Evolutionary conservation across 2,113 vertebrate species (phyloP), one percentile per base, ranked within the genome.

Genomic region (Lampris incognitus): DNA sequence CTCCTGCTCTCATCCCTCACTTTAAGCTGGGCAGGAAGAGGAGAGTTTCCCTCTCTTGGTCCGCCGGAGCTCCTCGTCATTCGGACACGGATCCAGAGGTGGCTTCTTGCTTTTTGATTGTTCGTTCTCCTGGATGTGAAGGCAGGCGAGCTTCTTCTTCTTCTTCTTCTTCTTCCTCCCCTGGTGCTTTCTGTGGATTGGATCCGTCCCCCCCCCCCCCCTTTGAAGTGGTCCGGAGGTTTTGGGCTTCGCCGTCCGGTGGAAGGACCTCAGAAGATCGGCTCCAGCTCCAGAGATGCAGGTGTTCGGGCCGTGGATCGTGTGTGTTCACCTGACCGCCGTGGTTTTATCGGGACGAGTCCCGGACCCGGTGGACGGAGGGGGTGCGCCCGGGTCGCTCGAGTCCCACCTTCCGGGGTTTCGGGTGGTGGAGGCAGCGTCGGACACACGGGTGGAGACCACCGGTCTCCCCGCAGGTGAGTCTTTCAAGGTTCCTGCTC

Each of bases 291-390:
- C 58, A 68, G 10, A 6, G 24, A 81, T 90, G 80, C 55, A 69
- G n/a, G 54, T 50, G 44, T 55, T 9, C 4, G 59, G 36, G 58
- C 79, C 5, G 10, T 89, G 77, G 72, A 9, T 86, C 13, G 0
- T 77, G 42, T 36, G 83, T 3, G 36, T 87, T 46, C 82, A 50
- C 58, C 50, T 91, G 48, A 78, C 64, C 67, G 64, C 68, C 39
- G 46, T 63, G 1, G 36, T 79, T 62, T 69, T 60, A 61, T 66
- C 39, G 13, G 84, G 68, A 62, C 74, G 66, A 64, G 70, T 42
- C 41, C 3, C 38, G 0, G 64, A 57, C 7, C 55, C 55, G 5
- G 2, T 38, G 13, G 44, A 48, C 4, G 76, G 64, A 1, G 2
- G n/a, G 10, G 69, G 57, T 6, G 40, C 3, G 37, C 8, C 57